phyloP scores from a whole-genome alignment of 2,113 vertebrate genomes.

The Mystacornis crossleyi region DNA sequence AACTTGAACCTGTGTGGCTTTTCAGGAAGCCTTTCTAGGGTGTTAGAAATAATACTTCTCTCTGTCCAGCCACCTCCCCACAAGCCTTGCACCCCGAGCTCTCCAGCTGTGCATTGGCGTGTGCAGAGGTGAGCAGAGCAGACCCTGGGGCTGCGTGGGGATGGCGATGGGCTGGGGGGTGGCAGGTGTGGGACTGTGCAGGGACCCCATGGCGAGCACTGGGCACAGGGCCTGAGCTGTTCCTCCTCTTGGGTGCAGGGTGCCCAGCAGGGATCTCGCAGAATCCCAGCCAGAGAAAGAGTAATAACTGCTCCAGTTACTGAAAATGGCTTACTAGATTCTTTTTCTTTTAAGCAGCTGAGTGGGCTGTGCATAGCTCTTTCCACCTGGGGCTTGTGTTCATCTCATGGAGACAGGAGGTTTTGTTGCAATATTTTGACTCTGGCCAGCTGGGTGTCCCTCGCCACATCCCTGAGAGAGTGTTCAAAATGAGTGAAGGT shows the following conservation, averaged over 20 bases:
- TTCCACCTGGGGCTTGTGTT: neutral
- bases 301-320: neutral
- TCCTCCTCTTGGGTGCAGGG: fast-evolving
- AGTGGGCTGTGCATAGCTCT: neutral
- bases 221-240: neutral
- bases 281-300: neutral
- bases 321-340: neutral
- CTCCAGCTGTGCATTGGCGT: neutral
- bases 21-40: neutral
- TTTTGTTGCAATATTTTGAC: neutral
- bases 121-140: neutral
- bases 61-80: neutral
- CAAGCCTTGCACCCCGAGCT: fast-evolving
- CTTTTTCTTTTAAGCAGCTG: neutral
- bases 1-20: fast-evolving
- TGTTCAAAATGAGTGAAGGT: neutral
- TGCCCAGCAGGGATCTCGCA: neutral
- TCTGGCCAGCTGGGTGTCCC: neutral
- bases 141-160: neutral
- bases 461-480: neutral
- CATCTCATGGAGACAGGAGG: neutral
- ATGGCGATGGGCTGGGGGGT: neutral
- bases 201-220: neutral
- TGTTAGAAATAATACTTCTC: neutral
- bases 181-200: neutral